Conservation (phyloP, 2,113 vertebrate genomes). For the Crotalus horridus region DNA sequence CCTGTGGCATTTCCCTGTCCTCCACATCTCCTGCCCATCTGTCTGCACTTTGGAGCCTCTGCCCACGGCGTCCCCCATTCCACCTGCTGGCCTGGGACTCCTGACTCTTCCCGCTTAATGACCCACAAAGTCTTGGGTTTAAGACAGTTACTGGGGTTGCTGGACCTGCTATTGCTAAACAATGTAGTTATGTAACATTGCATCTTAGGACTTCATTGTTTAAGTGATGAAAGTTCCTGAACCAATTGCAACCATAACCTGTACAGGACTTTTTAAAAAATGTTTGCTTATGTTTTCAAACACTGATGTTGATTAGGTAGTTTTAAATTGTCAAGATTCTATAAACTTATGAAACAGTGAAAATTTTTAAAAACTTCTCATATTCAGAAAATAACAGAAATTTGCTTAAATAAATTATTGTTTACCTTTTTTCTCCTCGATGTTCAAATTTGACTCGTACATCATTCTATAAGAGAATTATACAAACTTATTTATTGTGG, state of each 20-base stretch:
- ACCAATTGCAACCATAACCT: not conserved
- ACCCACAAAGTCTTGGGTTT: not conserved
- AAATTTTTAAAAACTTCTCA: not conserved
- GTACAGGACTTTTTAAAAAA: not conserved
- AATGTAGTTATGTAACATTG: not conserved
- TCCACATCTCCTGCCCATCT: not conserved
- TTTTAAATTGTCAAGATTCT: slow-evolving; percentile 3
- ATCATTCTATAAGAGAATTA: slow-evolving; percentile 80
- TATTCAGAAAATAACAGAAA: not conserved
- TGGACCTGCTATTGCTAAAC: not conserved
- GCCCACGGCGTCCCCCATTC: not conserved
- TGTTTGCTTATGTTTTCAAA: slow-evolving; percentile 10
- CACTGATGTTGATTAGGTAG: not conserved
- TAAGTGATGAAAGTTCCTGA: not conserved
- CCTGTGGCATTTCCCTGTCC: not conserved
- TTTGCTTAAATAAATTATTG: not conserved
- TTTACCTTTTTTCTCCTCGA: slow-evolving; percentile 96
- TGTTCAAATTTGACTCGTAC: slow-evolving; percentile 98
- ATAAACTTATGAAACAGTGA: slow-evolving; percentile 11
- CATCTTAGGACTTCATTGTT: not conserved
- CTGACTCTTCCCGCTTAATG: not conserved
- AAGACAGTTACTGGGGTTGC: not conserved
- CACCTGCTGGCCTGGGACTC: not conserved
- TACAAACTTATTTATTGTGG: not conserved
- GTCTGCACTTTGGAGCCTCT: not conserved